These are phyloP conservation scores for Tetranychus piercei DNA, from an alignment of 2,888 invertebrate species.

Conservation along the genomic window DNA sequence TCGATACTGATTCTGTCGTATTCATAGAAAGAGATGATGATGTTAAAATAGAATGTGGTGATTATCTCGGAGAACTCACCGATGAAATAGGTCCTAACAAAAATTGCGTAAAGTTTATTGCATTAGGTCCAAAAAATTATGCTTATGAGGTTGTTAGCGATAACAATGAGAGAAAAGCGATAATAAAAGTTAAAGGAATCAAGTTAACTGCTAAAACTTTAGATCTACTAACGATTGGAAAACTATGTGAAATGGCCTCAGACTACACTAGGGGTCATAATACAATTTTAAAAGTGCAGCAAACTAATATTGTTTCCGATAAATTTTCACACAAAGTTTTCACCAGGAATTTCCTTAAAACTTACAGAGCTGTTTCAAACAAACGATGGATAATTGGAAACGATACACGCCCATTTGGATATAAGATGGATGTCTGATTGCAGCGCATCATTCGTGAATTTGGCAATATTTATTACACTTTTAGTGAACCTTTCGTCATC, in stretches of 20 bases:
- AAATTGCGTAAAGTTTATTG: neutral
- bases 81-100: slow-evolving; percentile 29
- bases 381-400: slow-evolving; percentile 5
- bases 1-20: slow-evolving; percentile 32
- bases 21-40: slow-evolving; percentile 23
- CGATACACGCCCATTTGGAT: slow-evolving; percentile 8
- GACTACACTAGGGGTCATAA: neutral
- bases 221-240: neutral
- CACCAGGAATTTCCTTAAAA: slow-evolving; percentile 12
- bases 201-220: neutral
- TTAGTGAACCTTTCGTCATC: no score
- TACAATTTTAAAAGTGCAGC: neutral
- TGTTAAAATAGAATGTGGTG: slow-evolving; percentile 24
- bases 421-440: neutral
- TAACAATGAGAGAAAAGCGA: neutral
- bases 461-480: no score
- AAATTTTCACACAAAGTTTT: slow-evolving; percentile 10
- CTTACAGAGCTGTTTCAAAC: slow-evolving; percentile 12
- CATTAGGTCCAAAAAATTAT: slow-evolving; percentile 6
- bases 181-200: slow-evolving; percentile 6
- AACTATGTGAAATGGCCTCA: neutral
- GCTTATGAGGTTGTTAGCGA: neutral
- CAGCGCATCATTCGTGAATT: no score
- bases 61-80: slow-evolving; percentile 31
- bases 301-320: neutral